Conservation (phyloP, 2,113 vertebrate species). For the Corynorhinus townsendii region DNA sequence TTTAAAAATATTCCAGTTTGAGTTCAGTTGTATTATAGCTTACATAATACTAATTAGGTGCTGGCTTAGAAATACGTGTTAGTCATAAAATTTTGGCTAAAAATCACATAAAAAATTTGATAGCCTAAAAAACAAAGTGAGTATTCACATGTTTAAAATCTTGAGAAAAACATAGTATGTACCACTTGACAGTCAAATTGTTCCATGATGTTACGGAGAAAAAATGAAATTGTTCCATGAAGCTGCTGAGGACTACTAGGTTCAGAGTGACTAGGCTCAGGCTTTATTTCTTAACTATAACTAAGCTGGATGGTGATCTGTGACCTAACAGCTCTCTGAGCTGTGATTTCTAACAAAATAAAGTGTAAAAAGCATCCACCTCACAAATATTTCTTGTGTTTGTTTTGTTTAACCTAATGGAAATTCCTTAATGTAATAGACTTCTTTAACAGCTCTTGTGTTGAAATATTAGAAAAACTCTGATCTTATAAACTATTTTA, state of each 20-base stretch:
- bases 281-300: neutral
- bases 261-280: neutral
- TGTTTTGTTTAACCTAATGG: slow-evolving; percentile 7
- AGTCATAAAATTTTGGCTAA: slow-evolving; percentile 39
- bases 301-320: neutral
- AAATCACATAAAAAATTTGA: slow-evolving; percentile 12
- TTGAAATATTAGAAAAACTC: neutral
- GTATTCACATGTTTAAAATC: slow-evolving; percentile 24
- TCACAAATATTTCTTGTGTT: neutral
- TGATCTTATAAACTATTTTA: neutral
- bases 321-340: neutral
- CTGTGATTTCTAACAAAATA: neutral
- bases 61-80: slow-evolving; percentile 35
- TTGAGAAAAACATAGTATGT: neutral
- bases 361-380: neutral
- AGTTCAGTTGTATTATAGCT: slow-evolving; percentile 17
- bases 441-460: neutral
- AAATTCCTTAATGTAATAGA: neutral
- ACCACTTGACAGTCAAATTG: slow-evolving; percentile 1
- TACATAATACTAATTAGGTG: slow-evolving; percentile 37
- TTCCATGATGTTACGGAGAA: neutral
- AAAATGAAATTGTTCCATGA: neutral
- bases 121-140: slow-evolving; percentile 31
- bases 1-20: slow-evolving; percentile 35
- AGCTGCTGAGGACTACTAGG: neutral